Evolutionary conservation across 2,888 invertebrate genomes (phyloP).

Genomic region (Himalopsyche tibetana): DNA sequence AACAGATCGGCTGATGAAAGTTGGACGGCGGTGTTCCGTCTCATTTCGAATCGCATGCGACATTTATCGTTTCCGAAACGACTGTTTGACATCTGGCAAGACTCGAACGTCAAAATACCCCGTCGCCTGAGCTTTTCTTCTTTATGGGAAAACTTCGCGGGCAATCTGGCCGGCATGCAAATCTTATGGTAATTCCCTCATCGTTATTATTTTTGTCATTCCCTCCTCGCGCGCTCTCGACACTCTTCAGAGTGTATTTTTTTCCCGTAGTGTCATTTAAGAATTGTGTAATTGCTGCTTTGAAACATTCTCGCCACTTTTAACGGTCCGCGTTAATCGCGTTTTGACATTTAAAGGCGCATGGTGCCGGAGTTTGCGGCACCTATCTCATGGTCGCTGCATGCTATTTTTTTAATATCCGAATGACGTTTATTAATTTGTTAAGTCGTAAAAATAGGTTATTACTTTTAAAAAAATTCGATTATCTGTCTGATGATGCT

Average conservation of each 20-base stretch:
- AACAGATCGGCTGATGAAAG: constrained; percentile 1
- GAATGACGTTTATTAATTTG: neutral
- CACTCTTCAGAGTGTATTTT: neutral
- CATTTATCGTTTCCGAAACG: constrained; percentile 46
- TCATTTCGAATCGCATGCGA: constrained; percentile 29
- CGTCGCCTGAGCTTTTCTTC: neutral
- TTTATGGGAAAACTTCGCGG: constrained; percentile 18
- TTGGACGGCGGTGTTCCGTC: constrained; percentile 9
- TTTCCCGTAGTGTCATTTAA: neutral
- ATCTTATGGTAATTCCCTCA: constrained; percentile 19
- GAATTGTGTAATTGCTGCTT: neutral
- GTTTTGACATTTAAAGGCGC: neutral
- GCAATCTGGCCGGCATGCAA: constrained; percentile 5
- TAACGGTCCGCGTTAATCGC: neutral
- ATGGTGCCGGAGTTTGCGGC: neutral
- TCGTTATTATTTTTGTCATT: neutral
- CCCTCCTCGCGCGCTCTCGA: neutral
- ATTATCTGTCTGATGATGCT: no score
- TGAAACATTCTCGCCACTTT: neutral
- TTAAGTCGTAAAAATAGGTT: neutral
- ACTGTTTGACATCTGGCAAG: constrained; percentile 46
- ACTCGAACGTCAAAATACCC: constrained; percentile 32
- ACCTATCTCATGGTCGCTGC: neutral
- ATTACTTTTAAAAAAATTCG: no score
- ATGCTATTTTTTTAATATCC: neutral